These are phyloP conservation scores for Hypena proboscidalis DNA, from an alignment of 2,888 invertebrate species.

Conservation along the genomic window DNA sequence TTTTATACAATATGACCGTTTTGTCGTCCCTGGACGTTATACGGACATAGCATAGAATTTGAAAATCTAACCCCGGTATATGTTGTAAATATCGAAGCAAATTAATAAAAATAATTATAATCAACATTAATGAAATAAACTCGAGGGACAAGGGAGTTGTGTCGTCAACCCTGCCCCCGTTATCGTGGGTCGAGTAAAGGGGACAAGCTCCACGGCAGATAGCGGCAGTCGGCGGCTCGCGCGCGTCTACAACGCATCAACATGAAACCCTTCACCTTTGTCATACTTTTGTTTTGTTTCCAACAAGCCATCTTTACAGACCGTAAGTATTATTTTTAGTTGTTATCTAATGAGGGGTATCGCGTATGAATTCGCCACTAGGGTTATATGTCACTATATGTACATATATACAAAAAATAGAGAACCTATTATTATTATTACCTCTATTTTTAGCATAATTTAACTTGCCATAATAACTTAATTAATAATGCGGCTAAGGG, in stretches of 20 bases:
- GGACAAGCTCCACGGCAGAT: conserved; percentile 13
- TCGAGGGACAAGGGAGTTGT: neutral
- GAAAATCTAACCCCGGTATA: too few relatives aligned
- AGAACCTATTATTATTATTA: neutral
- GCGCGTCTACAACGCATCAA: conserved; percentile 2
- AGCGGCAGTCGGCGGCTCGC: conserved; percentile 6
- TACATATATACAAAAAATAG: neutral
- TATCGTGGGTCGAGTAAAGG: conserved; percentile 28
- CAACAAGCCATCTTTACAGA: conserved; percentile 50
- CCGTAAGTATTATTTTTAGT: conserved; percentile 51
- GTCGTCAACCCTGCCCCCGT: conserved; percentile 15
- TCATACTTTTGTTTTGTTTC: conserved; percentile 46
- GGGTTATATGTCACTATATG: neutral
- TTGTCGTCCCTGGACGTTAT: too few relatives aligned
- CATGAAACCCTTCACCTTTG: conserved; percentile 22
- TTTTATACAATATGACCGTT: too few relatives aligned
- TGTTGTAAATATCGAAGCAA: too few relatives aligned
- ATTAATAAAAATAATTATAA: too few relatives aligned
- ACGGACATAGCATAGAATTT: too few relatives aligned
- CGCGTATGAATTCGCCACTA: too few relatives aligned
- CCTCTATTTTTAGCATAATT: too few relatives aligned
- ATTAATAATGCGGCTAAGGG: too few relatives aligned
- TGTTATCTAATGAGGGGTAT: too few relatives aligned
- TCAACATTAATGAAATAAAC: too few relatives aligned
- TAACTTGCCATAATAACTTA: too few relatives aligned